These are phyloP conservation scores for Amphipyra tragopoginis DNA, from an alignment of 2,888 invertebrate species.

Conservation along the genomic window DNA sequence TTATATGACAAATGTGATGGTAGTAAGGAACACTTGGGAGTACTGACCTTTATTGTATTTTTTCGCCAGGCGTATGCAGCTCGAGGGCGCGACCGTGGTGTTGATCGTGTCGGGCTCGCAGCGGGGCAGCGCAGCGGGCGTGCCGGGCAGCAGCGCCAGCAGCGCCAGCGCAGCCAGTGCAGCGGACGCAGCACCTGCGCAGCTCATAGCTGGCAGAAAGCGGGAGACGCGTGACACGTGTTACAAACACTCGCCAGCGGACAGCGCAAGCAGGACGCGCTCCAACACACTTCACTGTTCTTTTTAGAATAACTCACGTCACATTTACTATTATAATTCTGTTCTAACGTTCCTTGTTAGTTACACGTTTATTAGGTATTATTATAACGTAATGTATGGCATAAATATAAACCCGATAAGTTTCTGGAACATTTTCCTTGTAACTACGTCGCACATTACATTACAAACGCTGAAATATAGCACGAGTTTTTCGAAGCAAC, in stretches of 20 bases:
- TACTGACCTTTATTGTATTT: conserved; percentile 1
- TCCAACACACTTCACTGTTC: not conserved
- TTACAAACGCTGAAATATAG: too few species aligned
- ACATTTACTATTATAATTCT: too few species aligned
- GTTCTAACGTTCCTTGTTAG: too few species aligned
- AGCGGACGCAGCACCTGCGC: not conserved
- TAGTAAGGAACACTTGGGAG: not conserved
- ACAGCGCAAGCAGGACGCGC: too few species aligned
- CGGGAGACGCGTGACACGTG: not conserved
- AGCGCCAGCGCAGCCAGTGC: not conserved
- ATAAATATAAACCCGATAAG: too few species aligned
- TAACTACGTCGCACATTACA: too few species aligned
- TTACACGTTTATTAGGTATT: too few species aligned
- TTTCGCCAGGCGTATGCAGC: not conserved
- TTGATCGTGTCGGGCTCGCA: not conserved
- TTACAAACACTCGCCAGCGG: not conserved
- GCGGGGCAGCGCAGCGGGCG: not conserved
- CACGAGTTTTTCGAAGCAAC: too few species aligned
- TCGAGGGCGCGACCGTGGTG: not conserved
- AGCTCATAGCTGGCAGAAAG: not conserved
- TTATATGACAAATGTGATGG: not conserved
- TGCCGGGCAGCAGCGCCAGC: not conserved
- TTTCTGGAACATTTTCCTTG: too few species aligned
- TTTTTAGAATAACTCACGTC: not conserved
- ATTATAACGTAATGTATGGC: too few species aligned